phyloP scores from a whole-genome alignment of 1,140 invertebrate genomes.

The Pseudomyrmex gracilis region DNA sequence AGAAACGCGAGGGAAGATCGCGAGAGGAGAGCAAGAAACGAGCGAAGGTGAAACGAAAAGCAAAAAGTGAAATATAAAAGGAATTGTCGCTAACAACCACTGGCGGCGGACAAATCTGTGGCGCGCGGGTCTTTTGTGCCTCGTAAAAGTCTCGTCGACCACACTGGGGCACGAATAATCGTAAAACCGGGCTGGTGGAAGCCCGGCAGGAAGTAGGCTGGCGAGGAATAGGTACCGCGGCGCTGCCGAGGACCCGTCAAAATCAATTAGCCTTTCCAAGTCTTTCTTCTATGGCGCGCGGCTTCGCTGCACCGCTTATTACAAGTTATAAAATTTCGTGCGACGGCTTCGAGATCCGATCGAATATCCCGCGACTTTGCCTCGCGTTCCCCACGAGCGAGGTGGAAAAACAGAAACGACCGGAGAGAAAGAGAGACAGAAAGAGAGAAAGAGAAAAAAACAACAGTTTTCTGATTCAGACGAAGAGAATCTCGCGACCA shows the following conservation, averaged over 20 bases:
- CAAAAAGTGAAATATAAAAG: slow-evolving; percentile 71
- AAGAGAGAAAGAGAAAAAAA: no score
- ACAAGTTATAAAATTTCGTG: slow-evolving; percentile 77
- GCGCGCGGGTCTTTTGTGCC: slow-evolving; percentile 77
- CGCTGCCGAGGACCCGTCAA: slow-evolving; percentile 74
- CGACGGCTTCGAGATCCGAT: slow-evolving; percentile 65
- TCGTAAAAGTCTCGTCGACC: slow-evolving; percentile 77
- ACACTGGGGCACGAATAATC: slow-evolving; percentile 76
- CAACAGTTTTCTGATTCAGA: neutral
- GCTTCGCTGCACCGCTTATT: slow-evolving; percentile 73
- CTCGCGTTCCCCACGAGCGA: neutral
- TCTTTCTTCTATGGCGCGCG: slow-evolving; percentile 69
- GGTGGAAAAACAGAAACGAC: neutral
- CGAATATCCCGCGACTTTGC: slow-evolving; percentile 55
- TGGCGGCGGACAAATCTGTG: slow-evolving; percentile 74
- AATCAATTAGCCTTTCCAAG: slow-evolving; percentile 75
- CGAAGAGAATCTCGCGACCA: neutral
- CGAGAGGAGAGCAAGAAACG: slow-evolving; percentile 17
- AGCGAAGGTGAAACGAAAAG: slow-evolving; percentile 54
- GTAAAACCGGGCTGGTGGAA: slow-evolving; percentile 75
- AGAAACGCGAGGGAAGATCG: slow-evolving; percentile 11
- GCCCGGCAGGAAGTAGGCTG: slow-evolving; percentile 74
- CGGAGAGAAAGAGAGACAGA: neutral
- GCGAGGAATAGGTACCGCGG: slow-evolving; percentile 67
- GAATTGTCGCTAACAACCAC: slow-evolving; percentile 77